phyloP scores from a whole-genome alignment of 2,797 vertebrate genomes.

The Lacerta bilineata region DNA sequence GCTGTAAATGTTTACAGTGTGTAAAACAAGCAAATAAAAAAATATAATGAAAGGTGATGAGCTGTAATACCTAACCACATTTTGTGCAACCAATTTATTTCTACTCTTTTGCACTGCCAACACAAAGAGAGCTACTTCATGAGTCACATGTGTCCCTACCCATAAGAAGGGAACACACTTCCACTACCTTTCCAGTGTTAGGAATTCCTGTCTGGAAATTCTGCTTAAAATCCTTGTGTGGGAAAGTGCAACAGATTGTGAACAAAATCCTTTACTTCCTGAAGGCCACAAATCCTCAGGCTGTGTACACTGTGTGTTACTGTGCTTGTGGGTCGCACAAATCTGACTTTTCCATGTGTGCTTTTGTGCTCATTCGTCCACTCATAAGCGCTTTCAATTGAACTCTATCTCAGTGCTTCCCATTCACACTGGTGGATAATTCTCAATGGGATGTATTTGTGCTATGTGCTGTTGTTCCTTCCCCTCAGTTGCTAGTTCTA shows the following conservation, averaged over 20 bases:
- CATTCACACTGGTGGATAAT: too few species aligned
- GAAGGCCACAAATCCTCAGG: neutral
- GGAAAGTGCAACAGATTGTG: neutral
- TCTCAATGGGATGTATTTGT: too few species aligned
- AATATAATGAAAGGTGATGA: neutral
- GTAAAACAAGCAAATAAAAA: slow-evolving; percentile 9
- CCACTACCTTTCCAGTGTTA: neutral
- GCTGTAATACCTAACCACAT: slow-evolving; percentile 4
- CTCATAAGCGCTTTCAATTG: too few species aligned
- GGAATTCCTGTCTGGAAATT: neutral
- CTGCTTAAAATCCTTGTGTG: neutral
- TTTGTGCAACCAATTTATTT: slow-evolving; percentile 12
- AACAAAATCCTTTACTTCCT: neutral
- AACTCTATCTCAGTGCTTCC: too few species aligned
- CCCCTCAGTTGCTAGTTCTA: too few species aligned
- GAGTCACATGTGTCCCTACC: neutral
- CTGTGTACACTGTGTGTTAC: neutral
- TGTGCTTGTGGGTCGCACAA: too few species aligned
- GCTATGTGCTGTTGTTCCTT: too few species aligned
- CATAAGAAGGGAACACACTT: neutral
- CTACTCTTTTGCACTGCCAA: neutral
- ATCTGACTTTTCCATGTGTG: too few species aligned
- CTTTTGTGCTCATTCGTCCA: too few species aligned
- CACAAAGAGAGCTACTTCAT: neutral
- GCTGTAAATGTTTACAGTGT: neutral